Conservation (phyloP, 2,888 invertebrate genomes). For the Ophion ellenae region DNA sequence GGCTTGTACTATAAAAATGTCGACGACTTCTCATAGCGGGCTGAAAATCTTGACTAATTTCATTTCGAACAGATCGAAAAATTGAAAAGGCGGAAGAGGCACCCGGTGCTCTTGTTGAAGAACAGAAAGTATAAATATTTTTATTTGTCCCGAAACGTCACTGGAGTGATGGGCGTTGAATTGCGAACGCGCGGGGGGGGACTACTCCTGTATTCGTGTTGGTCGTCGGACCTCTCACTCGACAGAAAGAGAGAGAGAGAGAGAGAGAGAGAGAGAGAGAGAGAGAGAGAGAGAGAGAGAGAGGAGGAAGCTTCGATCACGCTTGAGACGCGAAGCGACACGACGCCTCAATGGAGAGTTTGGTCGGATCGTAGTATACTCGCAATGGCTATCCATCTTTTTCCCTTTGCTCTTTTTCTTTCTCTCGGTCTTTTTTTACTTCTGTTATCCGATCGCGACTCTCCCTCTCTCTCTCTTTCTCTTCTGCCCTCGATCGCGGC, state of each 20-base stretch:
- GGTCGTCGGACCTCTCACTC: slow-evolving; percentile 18
- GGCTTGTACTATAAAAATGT: too few relatives aligned
- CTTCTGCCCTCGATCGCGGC: slow-evolving; percentile 48
- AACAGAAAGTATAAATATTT: background rate
- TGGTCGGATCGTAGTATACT: slow-evolving; percentile 55
- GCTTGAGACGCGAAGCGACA: slow-evolving; percentile 59
- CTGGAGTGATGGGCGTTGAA: slow-evolving; percentile 22
- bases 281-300: too few relatives aligned
- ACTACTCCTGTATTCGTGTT: slow-evolving; percentile 8
- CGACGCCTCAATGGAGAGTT: slow-evolving; percentile 49
- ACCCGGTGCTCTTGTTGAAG: too few relatives aligned
- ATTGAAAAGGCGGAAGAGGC: too few relatives aligned
- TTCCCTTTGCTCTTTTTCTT: slow-evolving; percentile 9
- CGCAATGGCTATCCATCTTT: slow-evolving; percentile 17
- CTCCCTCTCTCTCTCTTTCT: slow-evolving; percentile 4
- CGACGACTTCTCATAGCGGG: too few relatives aligned
- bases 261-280: too few relatives aligned
- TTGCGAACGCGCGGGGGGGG: slow-evolving; percentile 5
- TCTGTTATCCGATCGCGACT: background rate
- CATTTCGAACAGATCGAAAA: too few relatives aligned
- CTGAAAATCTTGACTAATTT: too few relatives aligned
- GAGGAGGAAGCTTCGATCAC: slow-evolving; percentile 48
- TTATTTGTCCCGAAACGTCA: slow-evolving; percentile 10
- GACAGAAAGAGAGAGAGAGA: slow-evolving; percentile 2
- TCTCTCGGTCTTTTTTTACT: background rate